Conservation (phyloP, 2,888 invertebrate genomes). For the Lepidochrysops patricia region DNA sequence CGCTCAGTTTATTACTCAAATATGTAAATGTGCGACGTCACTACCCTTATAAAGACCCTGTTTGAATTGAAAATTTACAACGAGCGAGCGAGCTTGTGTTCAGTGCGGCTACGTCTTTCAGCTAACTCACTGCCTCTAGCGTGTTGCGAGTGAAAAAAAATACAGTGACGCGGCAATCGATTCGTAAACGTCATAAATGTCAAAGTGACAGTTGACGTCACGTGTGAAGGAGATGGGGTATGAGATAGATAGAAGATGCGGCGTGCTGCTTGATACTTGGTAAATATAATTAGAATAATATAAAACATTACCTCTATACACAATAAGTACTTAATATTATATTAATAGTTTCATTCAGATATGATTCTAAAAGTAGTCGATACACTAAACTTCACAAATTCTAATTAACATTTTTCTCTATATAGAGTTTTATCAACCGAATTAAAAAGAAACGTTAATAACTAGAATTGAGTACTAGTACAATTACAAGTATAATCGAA, state of each 20-base stretch:
- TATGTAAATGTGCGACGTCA: conserved; percentile 74
- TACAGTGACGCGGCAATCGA: background rate
- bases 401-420: too few relatives aligned
- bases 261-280: background rate
- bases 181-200: conserved; percentile 9
- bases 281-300: conserved; percentile 3
- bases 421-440: too few relatives aligned
- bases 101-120: conserved; percentile 71
- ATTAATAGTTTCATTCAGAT: too few relatives aligned
- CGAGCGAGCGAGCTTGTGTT: conserved; percentile 58
- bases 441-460: too few relatives aligned
- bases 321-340: too few relatives aligned
- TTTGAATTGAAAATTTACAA: conserved; percentile 73
- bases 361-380: too few relatives aligned
- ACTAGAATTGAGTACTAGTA: too few relatives aligned
- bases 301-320: too few relatives aligned
- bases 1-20: conserved; percentile 70
- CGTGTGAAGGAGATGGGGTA: conserved; percentile 47
- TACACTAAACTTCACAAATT: too few relatives aligned
- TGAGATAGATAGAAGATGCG: conserved; percentile 33
- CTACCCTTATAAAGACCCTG: conserved; percentile 74
- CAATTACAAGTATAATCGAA: too few relatives aligned
- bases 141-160: conserved; percentile 15
- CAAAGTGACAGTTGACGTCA: conserved; percentile 36
- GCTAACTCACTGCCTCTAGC: conserved; percentile 56